These are phyloP conservation scores for Atherix ibis DNA, from an alignment of 2,888 invertebrate species.

Conservation along the genomic window DNA sequence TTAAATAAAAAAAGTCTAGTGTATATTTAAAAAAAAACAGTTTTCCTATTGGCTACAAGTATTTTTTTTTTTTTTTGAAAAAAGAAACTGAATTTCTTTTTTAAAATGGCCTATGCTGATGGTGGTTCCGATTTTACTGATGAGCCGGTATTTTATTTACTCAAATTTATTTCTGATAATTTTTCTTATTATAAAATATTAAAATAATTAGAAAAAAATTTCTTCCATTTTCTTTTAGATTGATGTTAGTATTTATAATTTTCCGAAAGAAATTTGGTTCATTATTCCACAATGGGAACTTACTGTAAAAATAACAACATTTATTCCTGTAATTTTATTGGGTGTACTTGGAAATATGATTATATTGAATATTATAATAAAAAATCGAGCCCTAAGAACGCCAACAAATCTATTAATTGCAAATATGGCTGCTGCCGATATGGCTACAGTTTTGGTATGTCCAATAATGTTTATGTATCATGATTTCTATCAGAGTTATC, in stretches of 20 bases:
- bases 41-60: too few relatives aligned
- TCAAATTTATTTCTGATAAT: too few relatives aligned
- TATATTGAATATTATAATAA: constrained; percentile 45
- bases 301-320: constrained; percentile 40
- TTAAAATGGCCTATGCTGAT: too few relatives aligned
- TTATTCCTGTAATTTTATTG: constrained; percentile 43
- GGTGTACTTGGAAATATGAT: constrained; percentile 52
- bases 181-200: too few relatives aligned
- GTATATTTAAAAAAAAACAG: too few relatives aligned
- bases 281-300: constrained; percentile 43
- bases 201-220: too few relatives aligned
- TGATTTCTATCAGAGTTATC: constrained; percentile 64
- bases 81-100: too few relatives aligned
- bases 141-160: too few relatives aligned
- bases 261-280: constrained; percentile 49
- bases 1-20: too few relatives aligned
- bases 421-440: constrained; percentile 58
- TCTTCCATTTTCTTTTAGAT: constrained; percentile 6
- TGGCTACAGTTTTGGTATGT: constrained; percentile 47
- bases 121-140: too few relatives aligned
- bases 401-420: constrained; percentile 57
- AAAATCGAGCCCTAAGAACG: constrained; percentile 45
- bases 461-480: constrained; percentile 61
- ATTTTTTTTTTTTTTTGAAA: too few relatives aligned
- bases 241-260: constrained; percentile 5